Conservation (phyloP, 1,140 invertebrate species). For the Latrodectus geometricus region DNA sequence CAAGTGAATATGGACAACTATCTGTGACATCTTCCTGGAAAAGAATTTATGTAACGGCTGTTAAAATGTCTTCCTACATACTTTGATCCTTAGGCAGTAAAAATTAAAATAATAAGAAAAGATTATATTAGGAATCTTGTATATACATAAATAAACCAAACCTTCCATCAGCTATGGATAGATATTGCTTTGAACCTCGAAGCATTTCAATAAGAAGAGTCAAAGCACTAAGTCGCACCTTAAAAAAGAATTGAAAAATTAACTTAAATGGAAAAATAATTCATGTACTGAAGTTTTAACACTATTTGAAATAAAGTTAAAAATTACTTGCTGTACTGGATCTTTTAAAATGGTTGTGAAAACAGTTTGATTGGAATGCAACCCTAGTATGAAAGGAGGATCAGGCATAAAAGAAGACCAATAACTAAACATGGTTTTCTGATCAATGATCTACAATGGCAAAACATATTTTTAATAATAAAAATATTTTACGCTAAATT, state of each 20-base stretch:
- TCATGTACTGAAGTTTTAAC: not conserved
- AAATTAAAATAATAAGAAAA: too few relatives aligned
- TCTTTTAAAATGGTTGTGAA: constrained; percentile 76
- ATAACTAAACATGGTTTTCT: constrained; percentile 77
- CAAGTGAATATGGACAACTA: too few relatives aligned
- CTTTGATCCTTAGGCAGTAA: too few relatives aligned
- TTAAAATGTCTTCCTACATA: not conserved
- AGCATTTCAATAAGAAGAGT: constrained; percentile 75
- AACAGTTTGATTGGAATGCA: constrained; percentile 69
- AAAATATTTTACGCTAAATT: too few relatives aligned
- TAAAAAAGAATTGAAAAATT: constrained; percentile 37
- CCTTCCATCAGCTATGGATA: constrained; percentile 76
- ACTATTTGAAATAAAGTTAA: not conserved
- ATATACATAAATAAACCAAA: constrained; percentile 46
- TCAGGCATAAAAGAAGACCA: constrained; percentile 78
- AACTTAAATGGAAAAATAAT: not conserved
- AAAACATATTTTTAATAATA: too few relatives aligned
- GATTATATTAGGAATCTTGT: too few relatives aligned
- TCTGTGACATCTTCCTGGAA: too few relatives aligned
- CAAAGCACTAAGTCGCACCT: constrained; percentile 74
- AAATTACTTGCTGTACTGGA: constrained; percentile 72
- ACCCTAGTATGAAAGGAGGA: constrained; percentile 65
- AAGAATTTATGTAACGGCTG: not conserved
- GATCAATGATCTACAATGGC: constrained; percentile 70
- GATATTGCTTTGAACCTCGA: constrained; percentile 75